Percentiles rank a stretch among this genome's conserved stretches.
Conservation (phyloP, 2,797 vertebrate genomes). For the Propithecus deckenii region DNA sequence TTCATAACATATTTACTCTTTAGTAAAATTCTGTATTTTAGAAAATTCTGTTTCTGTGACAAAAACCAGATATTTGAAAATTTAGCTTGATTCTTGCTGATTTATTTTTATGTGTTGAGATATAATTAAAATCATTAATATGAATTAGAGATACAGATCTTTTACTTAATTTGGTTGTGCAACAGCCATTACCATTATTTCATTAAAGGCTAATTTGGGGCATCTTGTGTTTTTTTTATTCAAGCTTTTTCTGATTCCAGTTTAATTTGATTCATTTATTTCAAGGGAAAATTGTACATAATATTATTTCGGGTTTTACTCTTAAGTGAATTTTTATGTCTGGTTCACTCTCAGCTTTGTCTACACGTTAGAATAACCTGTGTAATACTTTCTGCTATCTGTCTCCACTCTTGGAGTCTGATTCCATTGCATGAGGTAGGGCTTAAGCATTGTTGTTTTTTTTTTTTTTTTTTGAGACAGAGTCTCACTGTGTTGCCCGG, state of each 20-base stretch:
- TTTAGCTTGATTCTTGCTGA: slow-evolving; percentile 30
- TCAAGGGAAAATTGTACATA: not conserved
- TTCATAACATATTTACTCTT: not conserved
- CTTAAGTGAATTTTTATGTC: not conserved
- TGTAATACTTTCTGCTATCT: not conserved
- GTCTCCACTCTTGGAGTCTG: not conserved
- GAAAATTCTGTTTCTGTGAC: not conserved
- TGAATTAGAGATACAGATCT: not conserved
- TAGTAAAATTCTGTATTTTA: not conserved
- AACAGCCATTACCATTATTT: not conserved
- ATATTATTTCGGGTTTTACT: not conserved
- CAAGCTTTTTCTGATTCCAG: slow-evolving; percentile 39
- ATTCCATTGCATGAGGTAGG: not conserved
- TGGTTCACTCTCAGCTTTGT: not conserved
- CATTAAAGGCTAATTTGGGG: not conserved
- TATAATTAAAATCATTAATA: not conserved
- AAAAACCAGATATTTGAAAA: not conserved
- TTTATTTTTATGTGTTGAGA: not conserved
- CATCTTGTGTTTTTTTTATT: slow-evolving; percentile 30
- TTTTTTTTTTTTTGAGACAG: no score
- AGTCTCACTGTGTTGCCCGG: no score
- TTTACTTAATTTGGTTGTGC: not conserved
- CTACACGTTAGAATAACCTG: not conserved
- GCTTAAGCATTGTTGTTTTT: no score
- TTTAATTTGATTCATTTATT: slow-evolving; percentile 31